Evolutionary conservation across 2,888 invertebrate species (phyloP), one percentile per base, ranked within the genome.

Genomic region (Ophonus ardosiacus): DNA sequence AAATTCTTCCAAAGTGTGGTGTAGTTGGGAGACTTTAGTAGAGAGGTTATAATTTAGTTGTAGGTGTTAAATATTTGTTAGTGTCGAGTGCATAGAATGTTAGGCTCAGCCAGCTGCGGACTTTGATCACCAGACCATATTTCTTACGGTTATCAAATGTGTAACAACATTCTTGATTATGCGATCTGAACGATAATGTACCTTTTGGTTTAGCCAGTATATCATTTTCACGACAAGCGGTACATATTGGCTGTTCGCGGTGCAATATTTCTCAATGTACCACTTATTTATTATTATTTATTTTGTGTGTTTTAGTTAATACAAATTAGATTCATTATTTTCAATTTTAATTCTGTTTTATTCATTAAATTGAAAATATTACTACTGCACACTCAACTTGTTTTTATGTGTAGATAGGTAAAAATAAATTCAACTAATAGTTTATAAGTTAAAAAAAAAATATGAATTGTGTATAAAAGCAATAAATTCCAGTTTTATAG

Each of bases 21-120:
- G 2, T 7, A 38, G 1, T 43, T 8, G 71, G 40, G 18, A 43
- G 78, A 21, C 7, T 78, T 78, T 78, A 31, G 56, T 78, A 56
- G 78, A 57, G 15, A 51, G 17, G 18, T 74, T 17, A 43, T 74
- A 74, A 43, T 43, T 74, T 74, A 74, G 71, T 74, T 43, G 56
- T 78, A 78, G 57, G 17, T 40, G 43, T 78, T 21, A 80, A 61
- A 80, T 80, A 80, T 80, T 78, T 85, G 85, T 88, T 89, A 90
- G 91, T 91, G 91, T 91, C 91, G 92, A 91, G 92, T 92, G 92
- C 92, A 91, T 89, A 90, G 89, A 89, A 88, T 90, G 91, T 91
- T 90, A 90, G 90, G 81, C 76, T 90, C 90, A 89, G 90, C 89
- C 90, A 90, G 89, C 88, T 88, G 89, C 89, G 78, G 76, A 78